Conservation (phyloP, 2,797 vertebrate genomes). For the Dendrocincla tyrannina region DNA sequence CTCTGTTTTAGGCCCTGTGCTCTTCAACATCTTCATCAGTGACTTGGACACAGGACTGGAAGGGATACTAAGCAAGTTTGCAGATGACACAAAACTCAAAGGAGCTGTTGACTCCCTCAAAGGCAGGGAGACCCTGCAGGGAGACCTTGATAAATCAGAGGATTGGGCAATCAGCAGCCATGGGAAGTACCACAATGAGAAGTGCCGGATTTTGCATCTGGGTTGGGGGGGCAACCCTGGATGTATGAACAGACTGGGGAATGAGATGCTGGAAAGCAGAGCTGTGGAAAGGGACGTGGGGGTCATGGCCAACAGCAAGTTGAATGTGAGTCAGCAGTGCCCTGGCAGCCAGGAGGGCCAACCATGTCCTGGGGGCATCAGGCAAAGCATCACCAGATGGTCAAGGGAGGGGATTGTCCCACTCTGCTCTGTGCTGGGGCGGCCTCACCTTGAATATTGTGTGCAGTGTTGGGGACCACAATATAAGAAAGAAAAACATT, state of each 20-base stretch:
- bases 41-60: background rate
- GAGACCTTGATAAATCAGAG: background rate
- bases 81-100: background rate
- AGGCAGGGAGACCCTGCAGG: background rate
- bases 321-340: background rate
- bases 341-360: background rate
- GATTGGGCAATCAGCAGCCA: background rate
- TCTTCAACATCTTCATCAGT: background rate
- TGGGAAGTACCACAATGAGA: background rate
- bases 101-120: background rate
- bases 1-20: background rate
- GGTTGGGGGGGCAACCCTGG: background rate
- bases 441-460: background rate
- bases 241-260: background rate
- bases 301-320: background rate
- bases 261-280: background rate
- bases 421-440: background rate
- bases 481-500: background rate
- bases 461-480: background rate
- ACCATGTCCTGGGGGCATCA: background rate
- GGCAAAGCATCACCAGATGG: background rate
- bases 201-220: background rate
- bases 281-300: background rate
- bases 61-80: background rate
- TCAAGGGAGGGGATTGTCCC: background rate